Evolutionary conservation across 2,888 invertebrate species (phyloP).

Genomic region (Melieria omissa): DNA sequence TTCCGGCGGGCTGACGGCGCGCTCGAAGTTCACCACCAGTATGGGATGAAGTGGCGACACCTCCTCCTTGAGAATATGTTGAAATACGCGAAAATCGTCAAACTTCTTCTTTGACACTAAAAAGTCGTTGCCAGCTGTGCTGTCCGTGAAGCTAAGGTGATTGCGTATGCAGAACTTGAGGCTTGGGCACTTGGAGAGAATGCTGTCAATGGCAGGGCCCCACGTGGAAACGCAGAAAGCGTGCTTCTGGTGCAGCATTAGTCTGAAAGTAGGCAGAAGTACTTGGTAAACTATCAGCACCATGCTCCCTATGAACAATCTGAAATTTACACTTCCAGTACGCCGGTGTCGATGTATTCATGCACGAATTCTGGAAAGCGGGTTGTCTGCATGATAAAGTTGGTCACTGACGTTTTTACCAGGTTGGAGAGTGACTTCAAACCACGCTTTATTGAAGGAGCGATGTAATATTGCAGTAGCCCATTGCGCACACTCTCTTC

Average conservation of each 20-base stretch:
- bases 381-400: slow-evolving; percentile 61
- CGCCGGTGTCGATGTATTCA: slow-evolving; percentile 55
- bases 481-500: slow-evolving; percentile 49
- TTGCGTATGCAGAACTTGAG: slow-evolving; percentile 75
- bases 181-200: slow-evolving; percentile 72
- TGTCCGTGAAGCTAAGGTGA: slow-evolving; percentile 72
- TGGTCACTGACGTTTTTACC: slow-evolving; percentile 59
- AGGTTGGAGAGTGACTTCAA: slow-evolving; percentile 55
- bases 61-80: slow-evolving; percentile 52
- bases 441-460: slow-evolving; percentile 55
- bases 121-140: slow-evolving; percentile 66
- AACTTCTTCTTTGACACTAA: slow-evolving; percentile 56
- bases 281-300: background rate
- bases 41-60: slow-evolving; percentile 59
- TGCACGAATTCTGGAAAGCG: slow-evolving; percentile 54
- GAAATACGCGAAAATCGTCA: slow-evolving; percentile 55
- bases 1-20: slow-evolving; percentile 42
- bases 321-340: slow-evolving; percentile 56
- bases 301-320: background rate
- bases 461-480: slow-evolving; percentile 48
- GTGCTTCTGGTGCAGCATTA: slow-evolving; percentile 56
- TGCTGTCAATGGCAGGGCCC: slow-evolving; percentile 72
- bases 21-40: slow-evolving; percentile 58
- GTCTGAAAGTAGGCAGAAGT: slow-evolving; percentile 40
- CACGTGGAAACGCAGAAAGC: slow-evolving; percentile 69